These are phyloP conservation scores for Actinostola sp. DNA, from an alignment of 92 coral and sea anemone genomes.

Conservation along the genomic window DNA sequence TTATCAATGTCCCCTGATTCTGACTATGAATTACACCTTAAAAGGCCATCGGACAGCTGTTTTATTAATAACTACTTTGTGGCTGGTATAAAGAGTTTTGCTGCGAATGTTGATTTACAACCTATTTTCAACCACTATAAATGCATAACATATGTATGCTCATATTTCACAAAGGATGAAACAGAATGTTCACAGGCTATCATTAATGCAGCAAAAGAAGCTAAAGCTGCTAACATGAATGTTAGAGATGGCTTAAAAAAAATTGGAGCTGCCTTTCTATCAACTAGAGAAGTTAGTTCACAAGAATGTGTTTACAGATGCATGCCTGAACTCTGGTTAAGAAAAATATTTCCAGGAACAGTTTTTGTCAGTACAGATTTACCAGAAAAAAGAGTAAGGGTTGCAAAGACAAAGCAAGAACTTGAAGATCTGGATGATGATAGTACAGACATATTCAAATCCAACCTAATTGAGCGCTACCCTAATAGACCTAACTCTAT, in stretches of 20 bases:
- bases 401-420: too few relatives aligned
- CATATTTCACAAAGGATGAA: constrained; percentile 41
- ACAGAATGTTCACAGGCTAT: too few relatives aligned
- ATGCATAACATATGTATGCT: constrained; percentile 42
- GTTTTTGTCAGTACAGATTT: constrained; percentile 52
- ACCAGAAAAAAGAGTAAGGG: too few relatives aligned
- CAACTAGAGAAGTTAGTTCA: constrained; percentile 58
- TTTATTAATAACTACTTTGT: too few relatives aligned
- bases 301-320: constrained; percentile 59
- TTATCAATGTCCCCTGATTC: constrained; percentile 64
- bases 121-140: too few relatives aligned
- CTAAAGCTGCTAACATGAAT: constrained; percentile 19
- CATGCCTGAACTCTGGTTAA: constrained; percentile 68
- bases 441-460: constrained; percentile 57
- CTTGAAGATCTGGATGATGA: constrained; percentile 61
- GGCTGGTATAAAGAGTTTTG: constrained; percentile 50
- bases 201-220: too few relatives aligned
- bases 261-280: constrained; percentile 66
- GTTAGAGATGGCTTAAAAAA: constrained; percentile 38
- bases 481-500: constrained; percentile 35
- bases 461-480: constrained; percentile 35
- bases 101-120: too few relatives aligned
- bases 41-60: constrained; percentile 51
- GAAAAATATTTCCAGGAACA: constrained; percentile 71
- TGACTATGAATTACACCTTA: constrained; percentile 35